A percentile compares a stretch with the other conserved stretches of the same genome.
Evolutionary conservation across 35 echinoderm and acorn worm species (phyloP).

Genomic region (Anneissia japonica): DNA sequence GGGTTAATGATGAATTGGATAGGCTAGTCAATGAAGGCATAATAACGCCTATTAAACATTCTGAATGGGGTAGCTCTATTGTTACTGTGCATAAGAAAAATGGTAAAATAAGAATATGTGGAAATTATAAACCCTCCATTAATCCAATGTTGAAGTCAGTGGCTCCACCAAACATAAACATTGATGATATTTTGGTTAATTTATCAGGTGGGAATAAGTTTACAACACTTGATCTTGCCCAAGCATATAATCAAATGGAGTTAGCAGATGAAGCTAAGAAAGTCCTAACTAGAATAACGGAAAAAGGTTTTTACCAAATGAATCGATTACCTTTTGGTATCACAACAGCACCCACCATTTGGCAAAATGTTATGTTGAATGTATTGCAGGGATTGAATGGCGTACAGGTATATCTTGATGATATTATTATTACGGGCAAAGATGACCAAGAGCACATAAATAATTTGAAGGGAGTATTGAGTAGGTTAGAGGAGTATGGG

Average conservation of each 20-base stretch:
- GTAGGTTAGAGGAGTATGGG: no score
- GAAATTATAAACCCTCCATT: slow-evolving; percentile 5
- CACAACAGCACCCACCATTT: slow-evolving; percentile 19
- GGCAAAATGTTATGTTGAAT: slow-evolving; percentile 23
- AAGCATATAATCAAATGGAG: slow-evolving; percentile 40
- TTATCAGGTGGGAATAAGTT: slow-evolving; percentile 4
- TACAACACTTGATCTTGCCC: slow-evolving; percentile 18
- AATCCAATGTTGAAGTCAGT: slow-evolving; percentile 4
- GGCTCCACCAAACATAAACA: slow-evolving; percentile 15
- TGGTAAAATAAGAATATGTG: background rate
- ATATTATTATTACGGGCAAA: slow-evolving; percentile 26
- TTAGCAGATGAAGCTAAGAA: slow-evolving; percentile 36
- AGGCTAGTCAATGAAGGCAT: background rate
- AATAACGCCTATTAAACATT: background rate
- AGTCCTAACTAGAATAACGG: slow-evolving; percentile 19
- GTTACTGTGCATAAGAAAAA: slow-evolving; percentile 14
- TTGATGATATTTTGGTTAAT: slow-evolving; percentile 20
- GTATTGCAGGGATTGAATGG: slow-evolving; percentile 1
- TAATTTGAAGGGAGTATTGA: no score
- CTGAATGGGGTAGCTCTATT: background rate
- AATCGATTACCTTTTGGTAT: slow-evolving; percentile 24
- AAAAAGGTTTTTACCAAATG: slow-evolving; percentile 26
- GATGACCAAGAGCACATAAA: background rate
- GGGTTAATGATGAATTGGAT: slow-evolving; percentile 15
- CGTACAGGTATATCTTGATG: slow-evolving; percentile 30